These are phyloP conservation scores for Carassius gibelio DNA, from an alignment of 2,113 vertebrate genomes.

Conservation along the genomic window DNA sequence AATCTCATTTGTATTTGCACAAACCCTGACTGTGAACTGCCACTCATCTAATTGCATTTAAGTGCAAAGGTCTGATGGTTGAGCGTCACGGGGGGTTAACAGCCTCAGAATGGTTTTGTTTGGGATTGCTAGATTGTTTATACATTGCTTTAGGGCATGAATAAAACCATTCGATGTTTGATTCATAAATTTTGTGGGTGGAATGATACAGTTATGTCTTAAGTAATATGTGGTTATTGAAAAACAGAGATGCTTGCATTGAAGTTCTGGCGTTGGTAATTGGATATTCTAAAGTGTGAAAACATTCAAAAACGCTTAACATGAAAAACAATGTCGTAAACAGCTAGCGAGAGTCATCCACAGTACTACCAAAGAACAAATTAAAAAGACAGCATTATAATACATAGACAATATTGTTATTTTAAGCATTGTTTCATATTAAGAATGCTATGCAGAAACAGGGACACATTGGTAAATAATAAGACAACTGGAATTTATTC, in stretches of 20 bases:
- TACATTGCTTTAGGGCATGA: neutral
- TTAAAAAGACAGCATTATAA: neutral
- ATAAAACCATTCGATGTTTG: neutral
- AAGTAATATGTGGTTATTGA: neutral
- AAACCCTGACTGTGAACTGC: slow-evolving; percentile 31
- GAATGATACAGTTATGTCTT: neutral
- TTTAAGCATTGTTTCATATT: neutral
- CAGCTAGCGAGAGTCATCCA: neutral
- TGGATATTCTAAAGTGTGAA: neutral
- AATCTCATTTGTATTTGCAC: slow-evolving; percentile 26
- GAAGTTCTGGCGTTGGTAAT: no score
- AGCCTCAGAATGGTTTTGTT: neutral
- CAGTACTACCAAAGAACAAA: neutral
- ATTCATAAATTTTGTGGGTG: no score
- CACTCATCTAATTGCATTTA: neutral
- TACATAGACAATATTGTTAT: neutral
- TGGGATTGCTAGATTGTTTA: neutral
- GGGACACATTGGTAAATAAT: neutral
- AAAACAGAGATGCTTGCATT: neutral
- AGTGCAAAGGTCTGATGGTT: neutral
- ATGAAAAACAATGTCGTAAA: neutral
- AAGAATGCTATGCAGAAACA: neutral
- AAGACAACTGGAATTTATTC: neutral
- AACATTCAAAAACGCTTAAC: neutral
- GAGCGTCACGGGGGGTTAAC: neutral